These are phyloP conservation scores for Scleropages formosus DNA, from an alignment of 2,797 vertebrate species.

Conservation along the genomic window DNA sequence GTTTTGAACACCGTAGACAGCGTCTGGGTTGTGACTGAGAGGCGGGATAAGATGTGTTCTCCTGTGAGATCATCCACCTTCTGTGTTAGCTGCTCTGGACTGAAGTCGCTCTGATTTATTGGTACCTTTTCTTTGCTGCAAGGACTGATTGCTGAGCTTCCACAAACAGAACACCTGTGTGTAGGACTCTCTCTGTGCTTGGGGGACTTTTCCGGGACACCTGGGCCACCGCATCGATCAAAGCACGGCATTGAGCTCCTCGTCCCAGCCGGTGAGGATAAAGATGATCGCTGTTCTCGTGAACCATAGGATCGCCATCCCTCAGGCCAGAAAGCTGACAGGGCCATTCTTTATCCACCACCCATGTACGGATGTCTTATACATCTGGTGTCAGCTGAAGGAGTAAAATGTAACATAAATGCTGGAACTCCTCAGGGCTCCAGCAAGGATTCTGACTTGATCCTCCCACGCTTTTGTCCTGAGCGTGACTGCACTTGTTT, in stretches of 20 bases:
- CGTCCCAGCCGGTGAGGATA: neutral
- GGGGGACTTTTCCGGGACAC: neutral
- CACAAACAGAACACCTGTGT: constrained; percentile 16
- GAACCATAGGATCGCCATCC: neutral
- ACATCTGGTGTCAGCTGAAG: too few relatives aligned
- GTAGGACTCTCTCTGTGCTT: neutral
- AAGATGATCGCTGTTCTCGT: neutral
- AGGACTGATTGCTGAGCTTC: neutral
- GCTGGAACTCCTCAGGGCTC: too few relatives aligned
- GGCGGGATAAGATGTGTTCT: neutral
- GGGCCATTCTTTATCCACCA: too few relatives aligned
- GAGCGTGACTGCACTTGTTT: too few relatives aligned
- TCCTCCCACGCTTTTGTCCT: too few relatives aligned
- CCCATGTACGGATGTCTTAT: too few relatives aligned
- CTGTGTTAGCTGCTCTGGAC: neutral
- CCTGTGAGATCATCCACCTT: neutral
- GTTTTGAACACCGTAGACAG: neutral
- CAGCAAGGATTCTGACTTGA: too few relatives aligned
- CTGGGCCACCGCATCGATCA: constrained; percentile 12
- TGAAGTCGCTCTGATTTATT: constrained; percentile 12
- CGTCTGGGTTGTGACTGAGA: constrained; percentile 8
- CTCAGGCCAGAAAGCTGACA: too few relatives aligned
- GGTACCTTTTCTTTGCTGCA: neutral
- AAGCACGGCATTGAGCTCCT: neutral
- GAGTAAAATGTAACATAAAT: too few relatives aligned